Base-by-base conservation (phyloP, 2,888 invertebrate species). In the Mallateleia sp. region DNA sequence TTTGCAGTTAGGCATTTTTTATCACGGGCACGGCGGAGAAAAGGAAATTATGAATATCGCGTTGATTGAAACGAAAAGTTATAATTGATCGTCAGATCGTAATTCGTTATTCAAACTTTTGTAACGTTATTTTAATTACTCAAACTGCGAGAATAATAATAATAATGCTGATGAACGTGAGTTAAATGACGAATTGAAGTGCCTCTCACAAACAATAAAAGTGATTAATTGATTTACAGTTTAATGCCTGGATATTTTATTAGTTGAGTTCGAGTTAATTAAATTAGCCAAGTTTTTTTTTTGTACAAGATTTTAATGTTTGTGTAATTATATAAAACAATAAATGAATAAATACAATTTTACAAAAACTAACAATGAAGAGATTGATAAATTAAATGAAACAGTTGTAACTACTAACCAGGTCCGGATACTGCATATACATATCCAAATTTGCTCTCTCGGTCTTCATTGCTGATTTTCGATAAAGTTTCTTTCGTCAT, bases 381-480 rank as follows among this genome's bases (percentile, higher is more conserved):
- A n/a, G n/a, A n/a, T 28, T n/a, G 2, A 47, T 62, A 47, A 24
- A 5, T n/a, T 14, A 66, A 28, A 11, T 4, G n/a, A 84, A 64
- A 25, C 60, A 54, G 50, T n/a, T 15, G 14, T 54, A 69, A 24
- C 28, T 66, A 93, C 95, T 95, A 95, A 99, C 99, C 99, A 96
- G 99, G 99, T 91, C 99, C 99, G 78, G 99, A 99, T 24, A 99
- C 99, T 52, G 99, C 99, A 94, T 97, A 98, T 50, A 99, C 99
- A 95, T 98, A 99, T 91, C 99, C 99, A 95, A 98, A 99, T 93
- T 96, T 97, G 54, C 97, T 96, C 96, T 99, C 99, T 93, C 96
- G 97, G 90, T 98, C 98, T 93, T 97, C 98, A 95, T 98, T 97
- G 92, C 96, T 96, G 93, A 98, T 97, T 95, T 97, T 97, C 93